Percentiles rank a stretch among this genome's conserved stretches.
phyloP scores from a whole-genome alignment of 2,113 vertebrate species.

The Furnarius figulus region DNA sequence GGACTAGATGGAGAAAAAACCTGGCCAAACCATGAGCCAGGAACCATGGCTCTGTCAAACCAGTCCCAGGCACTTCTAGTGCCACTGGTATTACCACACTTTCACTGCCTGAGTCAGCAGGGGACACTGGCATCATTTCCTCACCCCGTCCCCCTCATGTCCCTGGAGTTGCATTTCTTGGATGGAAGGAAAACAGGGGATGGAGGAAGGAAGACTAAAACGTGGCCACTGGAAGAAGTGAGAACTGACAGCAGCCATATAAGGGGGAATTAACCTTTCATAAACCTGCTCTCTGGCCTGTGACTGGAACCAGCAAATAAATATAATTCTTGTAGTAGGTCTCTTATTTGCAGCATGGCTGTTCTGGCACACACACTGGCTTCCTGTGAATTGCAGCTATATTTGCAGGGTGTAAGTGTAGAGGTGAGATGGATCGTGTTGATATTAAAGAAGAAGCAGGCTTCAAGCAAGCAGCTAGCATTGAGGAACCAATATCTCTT shows the following conservation, averaged over 20 bases:
- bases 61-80: neutral
- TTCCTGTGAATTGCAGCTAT: neutral
- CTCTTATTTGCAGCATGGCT: neutral
- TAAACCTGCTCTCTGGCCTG: constrained; percentile 49
- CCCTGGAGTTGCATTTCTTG: neutral
- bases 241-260: constrained; percentile 47
- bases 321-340: neutral
- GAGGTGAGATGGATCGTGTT: neutral
- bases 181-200: neutral
- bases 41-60: accelerated
- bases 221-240: neutral
- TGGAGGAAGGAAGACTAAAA: neutral
- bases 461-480: neutral
- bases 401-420: neutral
- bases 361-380: neutral
- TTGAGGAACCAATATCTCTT: neutral
- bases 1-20: neutral
- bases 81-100: accelerated
- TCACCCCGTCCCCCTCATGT: neutral
- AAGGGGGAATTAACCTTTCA: constrained; percentile 56
- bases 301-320: constrained; percentile 17
- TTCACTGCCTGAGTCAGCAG: neutral
- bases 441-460: neutral
- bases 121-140: neutral
- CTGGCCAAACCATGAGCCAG: neutral